Base-by-base conservation (phyloP, 2,888 invertebrate species). In the Sarcophaga caerulescens region DNA sequence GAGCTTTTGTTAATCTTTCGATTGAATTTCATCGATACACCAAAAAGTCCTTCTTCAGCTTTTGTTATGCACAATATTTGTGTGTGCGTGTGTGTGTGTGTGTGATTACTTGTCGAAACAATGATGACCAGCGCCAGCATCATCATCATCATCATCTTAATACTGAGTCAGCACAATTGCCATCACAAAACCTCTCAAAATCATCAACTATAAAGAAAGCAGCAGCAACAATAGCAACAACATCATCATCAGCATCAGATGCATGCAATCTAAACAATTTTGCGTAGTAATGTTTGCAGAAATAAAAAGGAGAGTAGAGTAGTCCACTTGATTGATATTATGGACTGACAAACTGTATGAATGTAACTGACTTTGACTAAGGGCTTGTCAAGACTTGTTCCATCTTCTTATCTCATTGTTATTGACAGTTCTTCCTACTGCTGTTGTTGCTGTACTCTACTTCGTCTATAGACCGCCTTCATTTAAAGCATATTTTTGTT, bases 21-120 rank as follows among this genome's bases (percentile, higher is more conserved):
- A 86, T 86, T 86, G 86, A 86, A 86, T 84, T 84, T 86, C 86
- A 78, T 81, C 81, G 81, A 84, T 84, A 81, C 74, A 84, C 78
- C 73, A 84, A 74, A 77, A 80, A 80, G 57, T 71, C 77, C 83
- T 80, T 75, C 19, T 59, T 74, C 59, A 65, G 60, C 62, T 71
- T n/a, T 57, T 71, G 10, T 35, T 78, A 12, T 66, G 35, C 19
- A 66, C 66, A 35, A 62, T 60, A 66, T 80, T 77, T 77, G 47
- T 74, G 47, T 59, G 63, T 25, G 35, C 44, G 17, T 23, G 59
- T 52, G 8, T 35, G 35, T 35, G 25, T 25, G 25, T 6, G 25
- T 25, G 4, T 35, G n/a, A 0, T 14, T 47, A 14, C 47, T 69
- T 68, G 52, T n/a, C 52, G 83, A 66, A 77, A 66, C 60, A 66